Evolutionary conservation across 2,113 vertebrate species (phyloP).

Genomic region (Xenopus laevis): DNA sequence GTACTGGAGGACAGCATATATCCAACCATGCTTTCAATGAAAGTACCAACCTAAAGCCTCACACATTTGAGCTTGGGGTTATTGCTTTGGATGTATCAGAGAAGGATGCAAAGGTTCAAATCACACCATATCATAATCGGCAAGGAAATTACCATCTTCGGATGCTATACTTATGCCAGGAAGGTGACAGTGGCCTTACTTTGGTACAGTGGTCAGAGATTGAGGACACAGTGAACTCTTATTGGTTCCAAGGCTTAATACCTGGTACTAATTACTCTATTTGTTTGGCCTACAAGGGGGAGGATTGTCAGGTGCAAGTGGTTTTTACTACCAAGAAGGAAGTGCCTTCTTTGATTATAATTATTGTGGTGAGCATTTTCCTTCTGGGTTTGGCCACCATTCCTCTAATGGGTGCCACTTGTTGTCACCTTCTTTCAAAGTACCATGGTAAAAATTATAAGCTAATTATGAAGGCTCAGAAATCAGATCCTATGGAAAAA

Average conservation of each 20-base stretch:
- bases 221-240: conserved; percentile 87
- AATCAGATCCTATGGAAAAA: conserved; percentile 87
- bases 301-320: conserved; percentile 92
- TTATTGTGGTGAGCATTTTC: conserved; percentile 89
- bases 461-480: conserved; percentile 86
- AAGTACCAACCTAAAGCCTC: conserved; percentile 83
- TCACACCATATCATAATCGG: conserved; percentile 74
- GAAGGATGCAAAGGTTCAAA: conserved; percentile 88
- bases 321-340: conserved; percentile 92
- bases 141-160: conserved; percentile 65
- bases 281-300: conserved; percentile 83
- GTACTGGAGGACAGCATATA: conserved; percentile 70
- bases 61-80: conserved; percentile 88
- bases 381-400: conserved; percentile 90
- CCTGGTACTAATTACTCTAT: conserved; percentile 96
- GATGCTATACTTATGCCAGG: conserved; percentile 85
- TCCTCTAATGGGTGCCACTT: conserved; percentile 89
- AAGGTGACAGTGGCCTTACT: conserved; percentile 71
- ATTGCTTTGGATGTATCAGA: conserved; percentile 93
- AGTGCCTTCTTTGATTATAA: conserved; percentile 89
- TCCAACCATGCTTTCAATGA: conserved; percentile 94
- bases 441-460: conserved; percentile 94
- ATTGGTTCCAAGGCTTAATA: conserved; percentile 83
- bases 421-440: conserved; percentile 92
- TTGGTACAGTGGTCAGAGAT: conserved; percentile 93